Percentiles rank a stretch among this genome's conserved stretches.
Evolutionary conservation across 2,113 vertebrate species (phyloP).

Genomic region (Neogale vison): DNA sequence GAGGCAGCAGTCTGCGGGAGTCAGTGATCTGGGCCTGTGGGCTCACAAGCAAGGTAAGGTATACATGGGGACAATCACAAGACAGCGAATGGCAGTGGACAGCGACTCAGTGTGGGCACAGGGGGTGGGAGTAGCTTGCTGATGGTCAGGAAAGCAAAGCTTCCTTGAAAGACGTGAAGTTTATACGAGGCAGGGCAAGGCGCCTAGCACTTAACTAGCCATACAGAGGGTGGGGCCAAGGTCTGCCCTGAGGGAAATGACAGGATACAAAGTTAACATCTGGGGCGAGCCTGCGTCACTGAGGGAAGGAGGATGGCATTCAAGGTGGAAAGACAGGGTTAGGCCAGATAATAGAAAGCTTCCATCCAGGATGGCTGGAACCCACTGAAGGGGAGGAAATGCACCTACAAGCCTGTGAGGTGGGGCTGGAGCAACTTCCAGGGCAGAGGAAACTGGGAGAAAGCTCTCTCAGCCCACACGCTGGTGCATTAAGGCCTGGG

Average conservation of each 20-base stretch:
- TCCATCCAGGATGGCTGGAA: neutral
- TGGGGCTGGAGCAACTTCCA: neutral
- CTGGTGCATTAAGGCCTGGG: no score
- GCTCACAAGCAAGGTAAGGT: neutral
- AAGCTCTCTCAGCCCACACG: neutral
- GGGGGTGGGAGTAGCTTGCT: neutral
- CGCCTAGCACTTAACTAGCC: neutral
- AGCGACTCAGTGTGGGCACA: neutral
- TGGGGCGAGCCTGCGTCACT: neutral
- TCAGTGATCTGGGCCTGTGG: neutral
- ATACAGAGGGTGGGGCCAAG: neutral
- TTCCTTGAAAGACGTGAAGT: neutral
- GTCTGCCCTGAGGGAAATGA: neutral
- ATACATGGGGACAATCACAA: neutral
- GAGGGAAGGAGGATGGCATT: neutral
- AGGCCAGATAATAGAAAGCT: neutral
- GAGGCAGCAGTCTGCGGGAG: neutral
- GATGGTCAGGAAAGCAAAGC: neutral
- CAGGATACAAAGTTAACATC: neutral
- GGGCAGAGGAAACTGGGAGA: neutral
- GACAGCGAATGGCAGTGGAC: neutral
- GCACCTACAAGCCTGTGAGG: neutral
- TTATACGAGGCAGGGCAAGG: neutral
- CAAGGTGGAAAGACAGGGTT: neutral
- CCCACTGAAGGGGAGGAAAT: neutral